These are phyloP conservation scores for Ranitomeya variabilis DNA, from an alignment of 2,113 vertebrate species.

Conservation along the genomic window DNA sequence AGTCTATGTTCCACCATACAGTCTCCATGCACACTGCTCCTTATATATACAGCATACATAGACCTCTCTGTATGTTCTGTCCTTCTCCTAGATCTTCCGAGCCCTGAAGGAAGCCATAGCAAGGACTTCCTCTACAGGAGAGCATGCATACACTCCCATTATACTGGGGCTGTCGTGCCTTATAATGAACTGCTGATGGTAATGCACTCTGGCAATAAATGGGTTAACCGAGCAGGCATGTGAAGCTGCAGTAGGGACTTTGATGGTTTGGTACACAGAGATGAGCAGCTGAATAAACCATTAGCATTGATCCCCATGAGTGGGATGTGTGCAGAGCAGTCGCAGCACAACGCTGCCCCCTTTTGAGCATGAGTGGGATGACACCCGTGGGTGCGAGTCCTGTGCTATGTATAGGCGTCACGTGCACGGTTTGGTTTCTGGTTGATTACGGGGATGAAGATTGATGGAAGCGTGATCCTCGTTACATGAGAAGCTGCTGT, in stretches of 20 bases:
- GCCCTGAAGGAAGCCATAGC: too few relatives aligned
- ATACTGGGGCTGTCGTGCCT: too few relatives aligned
- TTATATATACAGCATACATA: too few relatives aligned
- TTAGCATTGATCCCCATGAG: conserved; percentile 39
- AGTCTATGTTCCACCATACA: too few relatives aligned
- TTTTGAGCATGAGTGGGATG: conserved; percentile 5
- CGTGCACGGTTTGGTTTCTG: not conserved
- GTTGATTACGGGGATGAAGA: not conserved
- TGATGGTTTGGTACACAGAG: conserved; percentile 24
- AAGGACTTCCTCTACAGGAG: too few relatives aligned
- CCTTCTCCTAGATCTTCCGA: too few relatives aligned
- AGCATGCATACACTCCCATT: too few relatives aligned
- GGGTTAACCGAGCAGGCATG: conserved; percentile 34
- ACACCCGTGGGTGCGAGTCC: not conserved
- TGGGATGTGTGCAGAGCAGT: not conserved
- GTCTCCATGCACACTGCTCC: too few relatives aligned
- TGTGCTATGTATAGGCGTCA: not conserved
- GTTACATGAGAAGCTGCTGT: too few relatives aligned
- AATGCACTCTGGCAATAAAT: not conserved
- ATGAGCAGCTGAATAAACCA: conserved; percentile 36
- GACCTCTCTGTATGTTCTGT: too few relatives aligned
- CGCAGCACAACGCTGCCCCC: conserved; percentile 50
- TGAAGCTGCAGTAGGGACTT: not conserved
- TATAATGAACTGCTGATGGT: too few relatives aligned
- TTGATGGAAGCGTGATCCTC: not conserved